These are phyloP conservation scores for Rissa tridactyla DNA, from an alignment of 2,113 vertebrate genomes.

Conservation along the genomic window DNA sequence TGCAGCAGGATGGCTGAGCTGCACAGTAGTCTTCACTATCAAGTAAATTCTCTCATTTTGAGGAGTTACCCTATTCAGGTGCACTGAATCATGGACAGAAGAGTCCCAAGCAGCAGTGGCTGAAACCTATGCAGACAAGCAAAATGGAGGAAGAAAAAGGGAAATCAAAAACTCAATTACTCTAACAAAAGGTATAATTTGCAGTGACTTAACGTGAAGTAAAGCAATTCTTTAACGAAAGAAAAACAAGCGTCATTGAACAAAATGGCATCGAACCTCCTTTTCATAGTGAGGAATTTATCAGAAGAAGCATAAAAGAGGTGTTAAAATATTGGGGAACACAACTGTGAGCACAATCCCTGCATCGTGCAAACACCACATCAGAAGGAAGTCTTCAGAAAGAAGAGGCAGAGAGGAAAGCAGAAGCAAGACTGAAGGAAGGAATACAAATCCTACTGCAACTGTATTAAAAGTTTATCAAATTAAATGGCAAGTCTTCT, in stretches of 20 bases:
- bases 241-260: not conserved
- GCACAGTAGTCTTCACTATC: constrained; percentile 92
- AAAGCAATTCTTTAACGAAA: not conserved
- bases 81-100: constrained; percentile 93
- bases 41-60: constrained; percentile 93
- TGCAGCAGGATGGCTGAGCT: constrained; percentile 94
- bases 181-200: not conserved
- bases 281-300: not conserved
- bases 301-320: not conserved
- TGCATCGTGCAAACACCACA: not conserved
- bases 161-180: not conserved
- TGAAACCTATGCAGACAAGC: constrained; percentile 78
- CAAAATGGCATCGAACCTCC: not conserved
- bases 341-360: not conserved
- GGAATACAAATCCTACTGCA: not conserved
- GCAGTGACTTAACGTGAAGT: not conserved
- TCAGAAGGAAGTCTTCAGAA: not conserved
- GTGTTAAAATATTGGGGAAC: not conserved
- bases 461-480: not conserved
- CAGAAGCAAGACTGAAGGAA: not conserved
- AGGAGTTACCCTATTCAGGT: constrained; percentile 91
- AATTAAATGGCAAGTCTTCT: not conserved
- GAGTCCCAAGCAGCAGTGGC: constrained; percentile 95
- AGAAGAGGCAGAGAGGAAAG: not conserved
- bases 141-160: not conserved